Base-by-base conservation (phyloP, 2,113 vertebrate genomes). In the Eidolon helvum region DNA sequence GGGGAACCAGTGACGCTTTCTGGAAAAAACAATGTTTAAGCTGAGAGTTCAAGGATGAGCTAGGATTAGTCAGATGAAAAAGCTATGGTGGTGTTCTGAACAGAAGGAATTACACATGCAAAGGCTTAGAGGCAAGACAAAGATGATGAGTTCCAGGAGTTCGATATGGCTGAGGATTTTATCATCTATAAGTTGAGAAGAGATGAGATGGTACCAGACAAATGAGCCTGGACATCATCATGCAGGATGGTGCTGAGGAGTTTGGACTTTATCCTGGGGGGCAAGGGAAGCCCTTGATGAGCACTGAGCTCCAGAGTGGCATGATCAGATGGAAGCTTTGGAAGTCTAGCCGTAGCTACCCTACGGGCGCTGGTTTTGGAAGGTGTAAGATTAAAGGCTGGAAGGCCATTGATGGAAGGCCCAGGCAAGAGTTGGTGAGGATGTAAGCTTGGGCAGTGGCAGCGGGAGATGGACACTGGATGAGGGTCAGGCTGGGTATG, bases 211-310 rank as follows among this genome's bases (percentile, higher is more conserved):
- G 16, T 4, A 53, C 5, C 61, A 45, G 66, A 82, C 78, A 72
- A 48, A 10, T 3, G 16, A 88, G 53, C 26, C 35, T 55, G 50
- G 57, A 12, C 45, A 75, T 57, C 22, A 45, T 5, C 10, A 10
- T 7, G 66, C 30, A 12, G 15, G 33, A 74, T 0, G 0, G 7
- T 28, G 24, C 50, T 0, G 0, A 69, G 65, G 68, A 68, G 16
- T 22, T 0, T 82, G 35, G 65, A 77, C 65, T 74, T 45, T 40
- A 14, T 65, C 9, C 40, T 12, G 45, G 28, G 28, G 53, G 3
- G 1, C n/a, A 65, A 7, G 24, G 71, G 22, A 92, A 53, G 8
- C 18, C 26, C 1, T 14, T 59, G 40, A 61, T 7, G n/a, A 45
- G 10, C 15, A 8, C 33, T 3, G 5, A 79, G 83, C 50, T 55